Evolutionary conservation across 2,888 invertebrate species (phyloP).

Genomic region (Pseudococcus longispinus): DNA sequence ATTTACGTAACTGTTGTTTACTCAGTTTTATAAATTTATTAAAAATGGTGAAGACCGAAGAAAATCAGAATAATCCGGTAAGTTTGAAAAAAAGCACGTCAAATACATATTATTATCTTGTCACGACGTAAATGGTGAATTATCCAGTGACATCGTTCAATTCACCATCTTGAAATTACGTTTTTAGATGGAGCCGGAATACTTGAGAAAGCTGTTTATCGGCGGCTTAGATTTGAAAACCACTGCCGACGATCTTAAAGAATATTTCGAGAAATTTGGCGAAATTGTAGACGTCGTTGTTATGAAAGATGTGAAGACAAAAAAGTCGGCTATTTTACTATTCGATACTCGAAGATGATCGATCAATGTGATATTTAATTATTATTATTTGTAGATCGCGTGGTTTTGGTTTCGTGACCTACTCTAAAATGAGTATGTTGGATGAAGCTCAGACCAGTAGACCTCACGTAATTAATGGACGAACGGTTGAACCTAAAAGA

Average conservation of each 20-base stretch:
- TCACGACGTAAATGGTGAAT: not conserved
- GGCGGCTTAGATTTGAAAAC: slow-evolving; percentile 94
- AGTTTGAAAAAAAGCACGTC: not conserved
- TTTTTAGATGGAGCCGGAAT: slow-evolving; percentile 73
- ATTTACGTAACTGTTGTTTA: not conserved
- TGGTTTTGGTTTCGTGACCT: slow-evolving; percentile 98
- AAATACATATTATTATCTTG: not conserved
- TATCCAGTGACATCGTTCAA: slow-evolving; percentile 34
- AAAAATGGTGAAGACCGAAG: slow-evolving; percentile 23
- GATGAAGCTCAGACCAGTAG: slow-evolving; percentile 85
- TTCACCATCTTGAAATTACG: slow-evolving; percentile 46
- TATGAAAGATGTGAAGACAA: slow-evolving; percentile 95
- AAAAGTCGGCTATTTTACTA: slow-evolving; percentile 63
- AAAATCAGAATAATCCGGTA: not conserved
- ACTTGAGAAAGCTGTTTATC: slow-evolving; percentile 90
- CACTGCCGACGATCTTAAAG: slow-evolving; percentile 89
- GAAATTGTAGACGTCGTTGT: slow-evolving; percentile 96
- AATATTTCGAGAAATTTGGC: slow-evolving; percentile 96
- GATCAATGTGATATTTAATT: not conserved
- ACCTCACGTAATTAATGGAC: slow-evolving; percentile 70
- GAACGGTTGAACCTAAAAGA: slow-evolving; percentile 95
- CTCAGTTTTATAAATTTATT: not conserved
- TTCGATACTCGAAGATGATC: not conserved
- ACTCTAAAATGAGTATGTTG: slow-evolving; percentile 90
- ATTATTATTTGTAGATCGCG: slow-evolving; percentile 71